Percentiles rank a stretch among this genome's conserved stretches.
These are phyloP conservation scores for Sebastes elongatus DNA, from an alignment of 2,797 vertebrate genomes.

Conservation along the genomic window DNA sequence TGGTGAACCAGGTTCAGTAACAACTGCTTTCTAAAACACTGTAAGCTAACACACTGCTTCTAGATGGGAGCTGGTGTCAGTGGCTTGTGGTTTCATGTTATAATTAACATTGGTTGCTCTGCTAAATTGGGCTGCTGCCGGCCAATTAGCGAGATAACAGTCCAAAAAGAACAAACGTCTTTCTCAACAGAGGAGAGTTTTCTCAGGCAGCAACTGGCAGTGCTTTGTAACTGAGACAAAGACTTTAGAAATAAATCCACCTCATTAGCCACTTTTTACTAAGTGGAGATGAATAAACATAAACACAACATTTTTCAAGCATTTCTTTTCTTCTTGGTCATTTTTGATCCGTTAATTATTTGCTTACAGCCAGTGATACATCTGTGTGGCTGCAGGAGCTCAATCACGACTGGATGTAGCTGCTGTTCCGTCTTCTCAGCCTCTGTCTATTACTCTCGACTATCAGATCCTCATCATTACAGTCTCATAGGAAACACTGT, in stretches of 20 bases:
- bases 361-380: background rate
- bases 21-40: background rate
- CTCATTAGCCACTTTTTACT: slow-evolving; percentile 23
- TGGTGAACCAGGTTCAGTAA: background rate
- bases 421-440: background rate
- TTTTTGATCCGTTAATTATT: background rate
- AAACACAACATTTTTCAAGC: background rate
- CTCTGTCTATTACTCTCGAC: background rate
- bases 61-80: background rate
- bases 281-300: background rate
- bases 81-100: slow-evolving; percentile 8
- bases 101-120: slow-evolving; percentile 33
- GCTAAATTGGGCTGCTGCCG: slow-evolving; percentile 8
- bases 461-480: background rate
- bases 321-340: background rate
- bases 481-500: background rate
- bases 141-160: slow-evolving; percentile 55
- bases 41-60: background rate
- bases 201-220: slow-evolving; percentile 1
- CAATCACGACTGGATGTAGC: background rate
- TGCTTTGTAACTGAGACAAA: slow-evolving; percentile 35
- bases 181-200: slow-evolving; percentile 12
- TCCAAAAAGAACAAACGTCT: slow-evolving; percentile 29
- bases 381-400: background rate
- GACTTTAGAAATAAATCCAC: slow-evolving; percentile 3